Conservation (phyloP, 2,797 vertebrate genomes). For the Epinephelus coioides region DNA sequence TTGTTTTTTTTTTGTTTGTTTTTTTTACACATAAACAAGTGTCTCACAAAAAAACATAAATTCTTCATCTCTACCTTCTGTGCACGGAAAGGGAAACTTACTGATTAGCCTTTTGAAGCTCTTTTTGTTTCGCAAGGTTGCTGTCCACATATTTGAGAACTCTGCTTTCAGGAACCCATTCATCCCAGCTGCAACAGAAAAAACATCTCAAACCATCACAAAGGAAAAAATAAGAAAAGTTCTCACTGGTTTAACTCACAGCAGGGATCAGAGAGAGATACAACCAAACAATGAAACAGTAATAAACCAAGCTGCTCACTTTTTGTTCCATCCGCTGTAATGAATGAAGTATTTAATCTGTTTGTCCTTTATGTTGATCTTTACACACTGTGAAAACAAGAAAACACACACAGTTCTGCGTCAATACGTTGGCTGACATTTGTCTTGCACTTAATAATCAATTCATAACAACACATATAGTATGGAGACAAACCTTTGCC, state of each 20-base stretch:
- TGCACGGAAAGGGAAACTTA: slow-evolving; percentile 81
- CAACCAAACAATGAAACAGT: neutral
- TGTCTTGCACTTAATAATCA: slow-evolving; percentile 6
- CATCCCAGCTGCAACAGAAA: slow-evolving; percentile 94
- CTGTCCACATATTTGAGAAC: slow-evolving; percentile 99
- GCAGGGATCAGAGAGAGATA: neutral
- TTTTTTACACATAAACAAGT: neutral
- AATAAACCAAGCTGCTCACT: slow-evolving; percentile 87
- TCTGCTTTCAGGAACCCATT: slow-evolving; percentile 99
- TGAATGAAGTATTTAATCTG: slow-evolving; percentile 99
- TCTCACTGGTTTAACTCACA: neutral
- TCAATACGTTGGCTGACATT: slow-evolving; percentile 11
- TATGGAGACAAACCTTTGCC: slow-evolving; percentile 92
- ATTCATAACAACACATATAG: neutral
- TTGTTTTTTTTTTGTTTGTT: no score
- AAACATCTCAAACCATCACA: neutral
- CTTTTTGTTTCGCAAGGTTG: slow-evolving; percentile 99
- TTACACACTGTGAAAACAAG: slow-evolving; percentile 91
- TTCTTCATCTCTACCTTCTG: neutral
- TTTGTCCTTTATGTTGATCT: slow-evolving; percentile 98
- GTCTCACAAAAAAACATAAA: neutral
- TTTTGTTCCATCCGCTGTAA: slow-evolving; percentile 99
- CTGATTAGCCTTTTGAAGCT: slow-evolving; percentile 99
- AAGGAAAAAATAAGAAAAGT: neutral
- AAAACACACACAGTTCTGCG: slow-evolving; percentile 7